Evolutionary conservation across 2,888 invertebrate species (phyloP).

Genomic region (Nesidiocoris tenuis): DNA sequence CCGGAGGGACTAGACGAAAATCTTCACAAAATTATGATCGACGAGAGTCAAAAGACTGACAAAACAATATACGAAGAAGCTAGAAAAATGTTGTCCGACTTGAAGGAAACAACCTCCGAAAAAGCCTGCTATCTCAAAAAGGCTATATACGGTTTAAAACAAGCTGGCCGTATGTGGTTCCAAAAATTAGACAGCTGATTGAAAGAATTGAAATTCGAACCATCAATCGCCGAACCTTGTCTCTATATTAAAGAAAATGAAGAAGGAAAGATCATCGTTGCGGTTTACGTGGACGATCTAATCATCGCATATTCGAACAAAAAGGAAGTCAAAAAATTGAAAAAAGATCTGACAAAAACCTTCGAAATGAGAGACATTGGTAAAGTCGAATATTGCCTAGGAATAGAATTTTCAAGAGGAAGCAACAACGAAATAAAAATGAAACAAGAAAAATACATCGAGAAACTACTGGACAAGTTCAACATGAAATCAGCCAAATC

Average conservation of each 20-base stretch:
- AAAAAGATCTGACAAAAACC: neutral
- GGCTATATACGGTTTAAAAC: neutral
- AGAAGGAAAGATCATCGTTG: slow-evolving; percentile 1
- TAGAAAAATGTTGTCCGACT: slow-evolving; percentile 5
- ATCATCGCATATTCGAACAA: slow-evolving; percentile 5
- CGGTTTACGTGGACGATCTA: slow-evolving; percentile 11
- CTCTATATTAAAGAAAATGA: neutral
- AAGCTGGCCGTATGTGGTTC: slow-evolving; percentile 9
- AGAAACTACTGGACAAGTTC: too few species aligned
- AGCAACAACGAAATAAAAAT: neutral
- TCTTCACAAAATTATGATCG: slow-evolving; percentile 9
- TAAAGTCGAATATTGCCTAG: neutral
- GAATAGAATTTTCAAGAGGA: slow-evolving; percentile 9
- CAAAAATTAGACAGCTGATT: neutral
- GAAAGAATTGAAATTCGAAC: slow-evolving; percentile 7
- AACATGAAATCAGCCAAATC: neutral
- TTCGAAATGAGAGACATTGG: slow-evolving; percentile 17
- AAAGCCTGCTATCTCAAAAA: too few species aligned
- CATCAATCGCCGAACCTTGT: slow-evolving; percentile 6
- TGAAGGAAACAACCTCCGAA: neutral
- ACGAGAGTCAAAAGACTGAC: slow-evolving; percentile 5
- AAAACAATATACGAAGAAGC: neutral
- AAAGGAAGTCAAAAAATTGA: neutral
- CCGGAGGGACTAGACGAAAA: slow-evolving; percentile 6
- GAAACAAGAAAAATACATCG: neutral